These are phyloP conservation scores for Microplitis mediator DNA, from an alignment of 1,140 invertebrate species.

Conservation along the genomic window DNA sequence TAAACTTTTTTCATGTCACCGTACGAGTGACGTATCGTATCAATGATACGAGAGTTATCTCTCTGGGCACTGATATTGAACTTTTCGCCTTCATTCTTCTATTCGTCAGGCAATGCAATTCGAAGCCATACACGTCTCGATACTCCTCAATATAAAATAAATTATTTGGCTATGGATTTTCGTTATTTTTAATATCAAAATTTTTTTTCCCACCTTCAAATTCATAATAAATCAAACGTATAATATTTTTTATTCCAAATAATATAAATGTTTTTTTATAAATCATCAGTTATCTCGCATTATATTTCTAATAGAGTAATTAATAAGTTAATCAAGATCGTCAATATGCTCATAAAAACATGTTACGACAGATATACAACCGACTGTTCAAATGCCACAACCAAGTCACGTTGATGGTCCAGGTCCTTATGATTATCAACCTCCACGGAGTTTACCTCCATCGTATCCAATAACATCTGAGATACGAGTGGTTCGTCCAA, in stretches of 20 bases:
- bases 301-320: not conserved
- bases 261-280: too few relatives aligned
- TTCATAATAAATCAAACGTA: too few relatives aligned
- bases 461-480: constrained; percentile 38
- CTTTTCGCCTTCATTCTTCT: constrained; percentile 13
- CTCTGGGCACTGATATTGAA: constrained; percentile 23
- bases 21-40: constrained; percentile 13
- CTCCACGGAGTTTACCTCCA: constrained; percentile 33
- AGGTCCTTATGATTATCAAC: constrained; percentile 27
- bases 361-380: constrained; percentile 36
- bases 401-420: constrained; percentile 32
- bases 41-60: constrained; percentile 21
- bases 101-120: not conserved
- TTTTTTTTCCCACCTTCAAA: too few relatives aligned
- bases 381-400: constrained; percentile 37
- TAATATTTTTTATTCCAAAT: too few relatives aligned
- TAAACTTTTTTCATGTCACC: not conserved
- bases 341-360: not conserved
- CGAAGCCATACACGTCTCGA: too few relatives aligned
- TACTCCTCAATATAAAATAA: too few relatives aligned
- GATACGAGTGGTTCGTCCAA: constrained; percentile 47
- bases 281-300: too few relatives aligned
- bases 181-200: too few relatives aligned
- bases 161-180: too few relatives aligned
- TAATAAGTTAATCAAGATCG: not conserved